These are phyloP conservation scores for Lepidonotus clava DNA, from an alignment of 2,888 invertebrate genomes.

Conservation along the genomic window DNA sequence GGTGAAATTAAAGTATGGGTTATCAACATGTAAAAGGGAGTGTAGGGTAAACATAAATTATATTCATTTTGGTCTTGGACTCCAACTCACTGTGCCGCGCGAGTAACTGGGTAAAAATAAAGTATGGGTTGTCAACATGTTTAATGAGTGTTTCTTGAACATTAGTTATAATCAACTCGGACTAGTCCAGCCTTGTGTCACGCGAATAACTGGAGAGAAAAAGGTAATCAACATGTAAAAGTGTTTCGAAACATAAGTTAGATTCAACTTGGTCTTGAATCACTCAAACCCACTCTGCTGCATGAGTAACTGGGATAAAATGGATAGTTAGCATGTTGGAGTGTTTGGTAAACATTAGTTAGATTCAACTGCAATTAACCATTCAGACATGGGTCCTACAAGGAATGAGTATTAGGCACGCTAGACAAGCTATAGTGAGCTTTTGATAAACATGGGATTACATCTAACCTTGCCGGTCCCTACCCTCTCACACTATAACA, in stretches of 20 bases:
- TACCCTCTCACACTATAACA: too few relatives aligned
- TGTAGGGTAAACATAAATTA: neutral
- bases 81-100: conserved; percentile 67
- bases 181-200: conserved; percentile 68
- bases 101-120: conserved; percentile 66
- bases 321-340: too few relatives aligned
- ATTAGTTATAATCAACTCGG: conserved; percentile 55
- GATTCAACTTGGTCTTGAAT: too few relatives aligned
- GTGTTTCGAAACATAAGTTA: neutral
- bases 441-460: too few relatives aligned
- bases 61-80: conserved; percentile 55
- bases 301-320: too few relatives aligned
- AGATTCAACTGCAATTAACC: too few relatives aligned
- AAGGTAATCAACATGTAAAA: neutral
- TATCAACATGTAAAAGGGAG: neutral
- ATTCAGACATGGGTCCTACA: too few relatives aligned
- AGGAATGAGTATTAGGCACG: too few relatives aligned
- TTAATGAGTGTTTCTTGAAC: neutral
- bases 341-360: neutral
- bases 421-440: too few relatives aligned
- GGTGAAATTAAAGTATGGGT: too few relatives aligned
- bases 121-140: neutral
- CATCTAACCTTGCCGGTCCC: too few relatives aligned
- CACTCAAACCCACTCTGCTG: too few relatives aligned
- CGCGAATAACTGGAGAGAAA: conserved; percentile 66